phyloP scores from a whole-genome alignment of 2,797 vertebrate species.

The Schizothorax lantsangensis region DNA sequence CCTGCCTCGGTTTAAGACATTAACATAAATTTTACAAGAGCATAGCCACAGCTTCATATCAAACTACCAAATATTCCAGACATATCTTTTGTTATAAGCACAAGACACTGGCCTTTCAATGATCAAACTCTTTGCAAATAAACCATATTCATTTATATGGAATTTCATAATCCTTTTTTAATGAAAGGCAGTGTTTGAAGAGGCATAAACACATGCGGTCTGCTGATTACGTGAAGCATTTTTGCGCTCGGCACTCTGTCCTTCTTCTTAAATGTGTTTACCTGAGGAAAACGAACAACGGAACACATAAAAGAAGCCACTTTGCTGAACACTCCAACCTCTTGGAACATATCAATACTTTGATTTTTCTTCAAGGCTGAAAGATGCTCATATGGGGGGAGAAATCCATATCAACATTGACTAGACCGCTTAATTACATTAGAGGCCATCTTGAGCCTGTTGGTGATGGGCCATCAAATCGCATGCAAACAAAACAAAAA shows the following conservation, averaged over 20 bases:
- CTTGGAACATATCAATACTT: constrained; percentile 81
- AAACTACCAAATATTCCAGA: constrained; percentile 2
- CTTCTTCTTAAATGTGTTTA: constrained; percentile 60
- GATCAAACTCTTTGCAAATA: constrained; percentile 56
- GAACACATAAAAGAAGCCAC: constrained; percentile 72
- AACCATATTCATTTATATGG: constrained; percentile 52
- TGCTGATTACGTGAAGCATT: constrained; percentile 46
- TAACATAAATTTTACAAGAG: constrained; percentile 6
- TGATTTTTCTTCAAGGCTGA: constrained; percentile 63
- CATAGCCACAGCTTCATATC: not conserved
- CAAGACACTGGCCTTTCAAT: constrained; percentile 38
- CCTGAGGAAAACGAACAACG: constrained; percentile 63
- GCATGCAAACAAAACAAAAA: constrained; percentile 73
- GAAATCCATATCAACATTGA: constrained; percentile 72
- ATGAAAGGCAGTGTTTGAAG: constrained; percentile 23
- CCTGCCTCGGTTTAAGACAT: not conserved
- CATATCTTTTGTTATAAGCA: not conserved
- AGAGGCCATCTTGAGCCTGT: constrained; percentile 72
- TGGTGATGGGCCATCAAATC: constrained; percentile 70
- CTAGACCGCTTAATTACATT: constrained; percentile 81
- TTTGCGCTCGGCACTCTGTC: constrained; percentile 61
- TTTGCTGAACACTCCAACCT: constrained; percentile 70
- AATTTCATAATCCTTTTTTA: constrained; percentile 41
- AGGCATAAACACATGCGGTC: constrained; percentile 39
- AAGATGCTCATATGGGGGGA: constrained; percentile 67